Evolutionary conservation across 1,140 invertebrate genomes (phyloP).

Genomic region (Lepidurus packardi): DNA sequence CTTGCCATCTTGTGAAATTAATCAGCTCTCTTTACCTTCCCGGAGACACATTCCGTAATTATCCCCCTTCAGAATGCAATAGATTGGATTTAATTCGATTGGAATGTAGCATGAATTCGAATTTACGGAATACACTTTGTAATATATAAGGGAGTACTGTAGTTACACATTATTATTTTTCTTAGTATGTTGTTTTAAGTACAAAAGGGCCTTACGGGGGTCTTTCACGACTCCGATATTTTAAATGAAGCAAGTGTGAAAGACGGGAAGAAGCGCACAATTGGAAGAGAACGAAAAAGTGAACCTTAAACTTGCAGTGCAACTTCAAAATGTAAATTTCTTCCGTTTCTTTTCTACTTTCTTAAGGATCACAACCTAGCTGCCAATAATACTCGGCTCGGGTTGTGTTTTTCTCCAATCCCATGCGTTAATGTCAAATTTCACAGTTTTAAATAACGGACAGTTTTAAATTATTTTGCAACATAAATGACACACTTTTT

Average conservation of each 20-base stretch:
- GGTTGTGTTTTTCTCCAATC: neutral
- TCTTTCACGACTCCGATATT: neutral
- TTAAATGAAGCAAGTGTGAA: neutral
- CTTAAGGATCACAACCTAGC: slow-evolving; percentile 10
- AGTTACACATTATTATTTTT: neutral
- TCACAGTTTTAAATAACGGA: neutral
- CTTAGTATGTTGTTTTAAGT: neutral
- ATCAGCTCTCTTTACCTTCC: neutral
- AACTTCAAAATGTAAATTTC: neutral
- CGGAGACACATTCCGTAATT: neutral
- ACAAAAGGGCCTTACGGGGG: neutral
- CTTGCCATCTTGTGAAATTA: neutral
- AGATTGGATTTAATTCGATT: neutral
- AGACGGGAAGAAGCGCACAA: neutral
- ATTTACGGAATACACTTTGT: slow-evolving; percentile 4
- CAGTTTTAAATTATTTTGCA: no score
- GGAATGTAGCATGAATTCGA: neutral
- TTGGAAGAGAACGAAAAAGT: neutral
- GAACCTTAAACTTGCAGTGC: neutral
- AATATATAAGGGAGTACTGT: neutral
- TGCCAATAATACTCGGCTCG: slow-evolving; percentile 1
- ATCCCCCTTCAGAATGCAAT: neutral
- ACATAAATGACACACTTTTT: neutral
- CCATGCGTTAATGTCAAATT: neutral
- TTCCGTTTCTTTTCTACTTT: neutral